These are phyloP conservation scores for Tringa solitaria DNA, from an alignment of 2,113 vertebrate genomes.

Conservation along the genomic window DNA sequence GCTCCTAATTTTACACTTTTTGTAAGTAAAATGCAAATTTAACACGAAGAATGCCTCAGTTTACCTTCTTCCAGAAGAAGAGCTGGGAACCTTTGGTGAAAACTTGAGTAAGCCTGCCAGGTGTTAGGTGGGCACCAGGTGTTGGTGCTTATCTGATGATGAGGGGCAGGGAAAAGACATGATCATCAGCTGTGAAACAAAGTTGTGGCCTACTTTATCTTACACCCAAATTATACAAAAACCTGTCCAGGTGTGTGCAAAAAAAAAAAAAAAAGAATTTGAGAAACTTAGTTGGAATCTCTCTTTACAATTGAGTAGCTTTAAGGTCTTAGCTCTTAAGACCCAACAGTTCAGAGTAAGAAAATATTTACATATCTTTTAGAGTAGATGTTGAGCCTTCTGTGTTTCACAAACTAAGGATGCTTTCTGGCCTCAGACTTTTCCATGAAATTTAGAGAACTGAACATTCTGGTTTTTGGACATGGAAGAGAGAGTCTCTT, in stretches of 20 bases:
- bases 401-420: not conserved
- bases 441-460: not conserved
- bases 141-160: not conserved
- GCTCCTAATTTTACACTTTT: not conserved
- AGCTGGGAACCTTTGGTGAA: too few species aligned
- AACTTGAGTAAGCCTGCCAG: not conserved
- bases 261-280: not conserved
- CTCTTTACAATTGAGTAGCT: not conserved
- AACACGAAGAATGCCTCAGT: rapidly evolving
- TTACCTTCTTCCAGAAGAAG: not conserved
- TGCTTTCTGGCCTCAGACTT: not conserved
- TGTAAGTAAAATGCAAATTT: not conserved
- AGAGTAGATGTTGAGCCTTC: not conserved
- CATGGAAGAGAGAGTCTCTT: not conserved
- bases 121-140: rapidly evolving
- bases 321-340: not conserved
- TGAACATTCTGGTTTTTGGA: not conserved
- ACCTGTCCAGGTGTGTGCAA: not conserved
- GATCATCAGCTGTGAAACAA: not conserved
- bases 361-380: rapidly evolving
- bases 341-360: not conserved
- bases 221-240: not conserved
- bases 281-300: not conserved
- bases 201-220: not conserved
- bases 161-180: rapidly evolving